Conservation (phyloP, 64 coral and sea anemone genomes). For the Astreopora myriophthalma region DNA sequence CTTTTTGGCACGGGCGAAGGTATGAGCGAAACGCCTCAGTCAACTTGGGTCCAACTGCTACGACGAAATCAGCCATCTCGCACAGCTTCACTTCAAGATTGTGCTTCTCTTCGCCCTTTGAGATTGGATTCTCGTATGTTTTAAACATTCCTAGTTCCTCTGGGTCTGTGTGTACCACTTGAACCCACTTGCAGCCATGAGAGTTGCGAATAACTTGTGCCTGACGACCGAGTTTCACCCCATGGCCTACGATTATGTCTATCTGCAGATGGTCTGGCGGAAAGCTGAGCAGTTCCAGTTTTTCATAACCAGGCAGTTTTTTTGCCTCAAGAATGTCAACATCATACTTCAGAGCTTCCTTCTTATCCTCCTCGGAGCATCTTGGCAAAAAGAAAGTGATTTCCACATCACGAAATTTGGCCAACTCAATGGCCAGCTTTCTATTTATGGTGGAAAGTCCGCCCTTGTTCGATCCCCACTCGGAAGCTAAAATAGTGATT, state of each 20-base stretch:
- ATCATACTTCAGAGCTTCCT: background rate
- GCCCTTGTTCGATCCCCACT: too few relatives aligned
- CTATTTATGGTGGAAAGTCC: too few relatives aligned
- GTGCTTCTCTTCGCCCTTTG: background rate
- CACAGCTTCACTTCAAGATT: background rate
- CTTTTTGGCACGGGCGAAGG: background rate
- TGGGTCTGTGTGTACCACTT: background rate
- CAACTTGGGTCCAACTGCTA: background rate
- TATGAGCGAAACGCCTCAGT: background rate
- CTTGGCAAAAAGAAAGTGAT: background rate
- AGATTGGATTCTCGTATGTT: background rate
- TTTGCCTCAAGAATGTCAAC: background rate
- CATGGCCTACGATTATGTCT: constrained; percentile 11
- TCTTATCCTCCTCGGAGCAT: background rate
- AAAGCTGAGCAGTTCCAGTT: background rate
- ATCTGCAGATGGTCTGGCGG: background rate
- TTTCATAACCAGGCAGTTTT: background rate
- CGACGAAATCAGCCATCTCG: background rate
- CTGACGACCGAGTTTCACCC: background rate
- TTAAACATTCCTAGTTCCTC: constrained; percentile 5
- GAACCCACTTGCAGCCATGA: constrained; percentile 4
- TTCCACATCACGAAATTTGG: background rate
- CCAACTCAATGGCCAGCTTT: constrained; percentile 27
- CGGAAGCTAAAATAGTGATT: too few relatives aligned
- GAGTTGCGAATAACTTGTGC: background rate